These are phyloP conservation scores for Tupaia tana DNA, from an alignment of 2,113 vertebrate species.

Conservation along the genomic window DNA sequence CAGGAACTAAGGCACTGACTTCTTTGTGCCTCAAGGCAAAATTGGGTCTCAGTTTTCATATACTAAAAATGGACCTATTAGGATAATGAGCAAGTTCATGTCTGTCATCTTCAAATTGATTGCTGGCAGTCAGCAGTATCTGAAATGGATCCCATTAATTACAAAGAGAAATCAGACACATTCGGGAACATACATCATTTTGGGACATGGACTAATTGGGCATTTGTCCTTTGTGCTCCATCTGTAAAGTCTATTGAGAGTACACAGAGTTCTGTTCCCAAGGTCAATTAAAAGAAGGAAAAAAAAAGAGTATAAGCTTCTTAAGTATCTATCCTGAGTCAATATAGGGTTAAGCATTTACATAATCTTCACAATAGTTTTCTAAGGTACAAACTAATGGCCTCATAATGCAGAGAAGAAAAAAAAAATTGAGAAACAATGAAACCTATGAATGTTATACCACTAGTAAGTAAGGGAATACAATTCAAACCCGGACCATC, in stretches of 20 bases:
- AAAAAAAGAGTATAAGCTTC: background rate
- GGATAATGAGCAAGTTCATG: conserved; percentile 69
- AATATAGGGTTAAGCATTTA: background rate
- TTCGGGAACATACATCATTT: conserved; percentile 40
- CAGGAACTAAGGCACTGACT: conserved; percentile 41
- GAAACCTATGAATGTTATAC: background rate
- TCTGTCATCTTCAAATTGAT: conserved; percentile 65
- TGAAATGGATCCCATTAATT: conserved; percentile 40
- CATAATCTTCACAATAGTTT: background rate
- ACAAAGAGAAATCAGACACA: conserved; percentile 60
- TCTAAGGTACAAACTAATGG: background rate
- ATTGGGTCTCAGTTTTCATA: conserved; percentile 77
- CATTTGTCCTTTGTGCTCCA: conserved; percentile 45
- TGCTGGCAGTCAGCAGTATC: conserved; percentile 45
- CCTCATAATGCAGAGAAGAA: background rate
- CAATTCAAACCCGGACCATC: background rate
- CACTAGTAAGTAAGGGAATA: background rate
- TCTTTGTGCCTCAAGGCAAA: conserved; percentile 65
- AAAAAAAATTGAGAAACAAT: background rate
- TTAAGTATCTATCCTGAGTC: background rate
- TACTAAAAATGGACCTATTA: conserved; percentile 80
- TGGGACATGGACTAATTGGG: conserved; percentile 51
- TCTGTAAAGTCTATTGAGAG: conserved; percentile 33
- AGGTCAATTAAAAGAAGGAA: background rate
- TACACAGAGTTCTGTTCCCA: background rate